Evolutionary conservation across 2,113 vertebrate genomes (phyloP).

Genomic region (Macrotus californicus): DNA sequence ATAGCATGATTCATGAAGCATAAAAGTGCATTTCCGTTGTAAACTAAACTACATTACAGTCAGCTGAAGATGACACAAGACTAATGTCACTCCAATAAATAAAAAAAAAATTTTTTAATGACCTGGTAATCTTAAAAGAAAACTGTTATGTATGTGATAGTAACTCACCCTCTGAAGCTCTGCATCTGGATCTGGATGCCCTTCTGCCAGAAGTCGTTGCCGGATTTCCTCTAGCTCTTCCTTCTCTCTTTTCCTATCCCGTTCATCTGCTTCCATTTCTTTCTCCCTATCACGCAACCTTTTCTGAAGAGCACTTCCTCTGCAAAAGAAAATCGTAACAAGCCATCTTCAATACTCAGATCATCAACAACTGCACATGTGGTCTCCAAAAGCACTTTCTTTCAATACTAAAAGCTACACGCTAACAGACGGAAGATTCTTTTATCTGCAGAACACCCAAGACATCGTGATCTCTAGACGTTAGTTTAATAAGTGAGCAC

Average conservation of each 20-base stretch:
- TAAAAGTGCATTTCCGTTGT: background rate
- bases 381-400: background rate
- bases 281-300: slow-evolving; percentile 96
- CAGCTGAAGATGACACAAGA: background rate
- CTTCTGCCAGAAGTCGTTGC: slow-evolving; percentile 95
- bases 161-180: slow-evolving; percentile 94
- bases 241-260: slow-evolving; percentile 97
- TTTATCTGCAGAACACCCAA: background rate
- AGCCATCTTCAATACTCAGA: background rate
- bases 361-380: background rate
- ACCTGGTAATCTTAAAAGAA: background rate
- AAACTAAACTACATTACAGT: background rate
- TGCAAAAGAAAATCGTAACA: slow-evolving; percentile 73
- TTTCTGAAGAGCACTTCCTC: slow-evolving; percentile 99
- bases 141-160: background rate
- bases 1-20: background rate
- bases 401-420: background rate
- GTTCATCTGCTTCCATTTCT: slow-evolving; percentile 97
- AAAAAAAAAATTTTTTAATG: background rate
- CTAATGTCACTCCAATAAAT: background rate
- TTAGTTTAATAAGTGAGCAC: background rate
- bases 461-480: background rate
- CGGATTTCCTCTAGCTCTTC: slow-evolving; percentile 98
- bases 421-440: background rate
- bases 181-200: slow-evolving; percentile 97